Evolutionary conservation across 2,797 vertebrate species (phyloP), one percentile per base, ranked within the genome.

Genomic region (Epinephelus awoara): DNA sequence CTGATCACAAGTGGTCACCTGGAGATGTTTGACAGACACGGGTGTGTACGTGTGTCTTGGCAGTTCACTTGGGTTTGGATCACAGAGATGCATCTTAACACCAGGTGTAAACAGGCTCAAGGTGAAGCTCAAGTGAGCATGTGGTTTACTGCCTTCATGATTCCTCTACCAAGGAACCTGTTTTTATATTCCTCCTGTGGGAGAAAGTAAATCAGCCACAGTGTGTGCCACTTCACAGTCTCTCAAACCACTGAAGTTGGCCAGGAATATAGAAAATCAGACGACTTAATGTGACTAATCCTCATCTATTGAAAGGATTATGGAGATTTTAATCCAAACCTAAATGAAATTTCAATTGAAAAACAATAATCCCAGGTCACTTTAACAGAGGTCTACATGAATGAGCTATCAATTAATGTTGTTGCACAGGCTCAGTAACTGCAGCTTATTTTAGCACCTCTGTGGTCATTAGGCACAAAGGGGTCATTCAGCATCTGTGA

Each of bases 191-290:
- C 15, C 25, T 5, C 11, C 12, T 54, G 70, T 42, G 34, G 34
- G 27, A 69, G 38, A 63, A 42, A 19, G 52, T 0, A 13, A 73
- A 68, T 14, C 23, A 34, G 23, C 42, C 44, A 34, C 10, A 51
- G 21, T 47, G 65, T 51, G 11, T 34, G 59, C 67, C 29, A 56
- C 52, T 58, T 58, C 23, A 23, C 23, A 57, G 58, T 51, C 38
- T 59, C 34, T 12, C 21, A 46, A 34, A 56, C 23, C 29, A 67
- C 15, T 23, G 23, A 17, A 72, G 4, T 34, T 1, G 4, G 23
- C 42, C 21, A 40, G 17, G 15, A 47, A 10, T 9, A n/a, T 13
- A 13, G 4, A 2, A 49, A 47, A 61, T 8, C 34, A 34, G 34
- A 34, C 38, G 21, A 25, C 17, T 27, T 34, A 19, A 9, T 3